Conservation (phyloP, 2,113 vertebrate species). For the Hyla sarda region DNA sequence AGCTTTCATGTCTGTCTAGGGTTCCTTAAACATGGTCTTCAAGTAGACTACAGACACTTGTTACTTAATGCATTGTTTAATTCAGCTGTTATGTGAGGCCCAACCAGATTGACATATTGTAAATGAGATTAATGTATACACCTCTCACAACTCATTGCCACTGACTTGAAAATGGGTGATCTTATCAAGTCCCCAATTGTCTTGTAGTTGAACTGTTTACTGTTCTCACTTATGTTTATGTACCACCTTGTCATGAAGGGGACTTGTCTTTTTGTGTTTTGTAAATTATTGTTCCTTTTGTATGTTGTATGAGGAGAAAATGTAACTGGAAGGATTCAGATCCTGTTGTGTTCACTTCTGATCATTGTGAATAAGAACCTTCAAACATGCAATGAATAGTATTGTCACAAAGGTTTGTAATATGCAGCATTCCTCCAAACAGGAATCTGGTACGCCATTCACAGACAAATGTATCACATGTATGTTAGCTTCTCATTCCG, state of each 20-base stretch:
- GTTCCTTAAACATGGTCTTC: background rate
- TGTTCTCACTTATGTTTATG: constrained; percentile 3
- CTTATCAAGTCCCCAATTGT: background rate
- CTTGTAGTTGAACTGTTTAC: constrained; percentile 21
- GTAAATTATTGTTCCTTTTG: background rate
- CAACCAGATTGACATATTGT: background rate
- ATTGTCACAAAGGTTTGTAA: background rate
- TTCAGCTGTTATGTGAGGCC: background rate
- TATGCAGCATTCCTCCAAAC: background rate
- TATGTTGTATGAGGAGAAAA: background rate
- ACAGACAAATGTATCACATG: background rate
- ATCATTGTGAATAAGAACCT: constrained; percentile 10
- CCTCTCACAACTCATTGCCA: background rate
- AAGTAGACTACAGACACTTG: background rate
- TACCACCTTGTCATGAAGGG: constrained; percentile 10
- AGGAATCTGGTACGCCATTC: background rate
- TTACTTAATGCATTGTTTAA: background rate
- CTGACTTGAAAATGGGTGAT: constrained; percentile 17
- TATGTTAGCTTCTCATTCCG: constrained; percentile 26
- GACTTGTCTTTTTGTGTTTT: background rate
- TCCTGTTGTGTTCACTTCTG: background rate
- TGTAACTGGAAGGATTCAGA: background rate
- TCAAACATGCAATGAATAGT: background rate
- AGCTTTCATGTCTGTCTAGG: background rate
- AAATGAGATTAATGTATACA: background rate